A percentile compares a stretch with the other conserved stretches of the same genome.
Evolutionary conservation across 2,888 invertebrate species (phyloP).

Genomic region (Pristionchus exspectatus): DNA sequence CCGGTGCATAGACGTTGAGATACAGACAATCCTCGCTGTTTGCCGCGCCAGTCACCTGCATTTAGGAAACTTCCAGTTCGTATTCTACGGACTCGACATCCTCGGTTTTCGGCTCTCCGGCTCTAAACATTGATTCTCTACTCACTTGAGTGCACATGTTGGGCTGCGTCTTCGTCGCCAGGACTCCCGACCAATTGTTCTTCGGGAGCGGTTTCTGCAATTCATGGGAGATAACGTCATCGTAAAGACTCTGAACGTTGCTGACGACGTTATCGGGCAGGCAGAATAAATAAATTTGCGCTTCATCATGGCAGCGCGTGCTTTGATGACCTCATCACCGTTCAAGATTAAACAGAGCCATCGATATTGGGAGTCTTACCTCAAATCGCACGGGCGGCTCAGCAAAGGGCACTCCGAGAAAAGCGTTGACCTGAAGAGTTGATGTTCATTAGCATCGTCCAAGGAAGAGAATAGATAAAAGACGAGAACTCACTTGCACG

Average conservation of each 20-base stretch:
- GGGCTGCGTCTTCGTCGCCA: not conserved
- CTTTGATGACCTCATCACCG: no score
- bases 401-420: conserved; percentile 23
- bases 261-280: no score
- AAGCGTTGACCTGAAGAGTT: not conserved
- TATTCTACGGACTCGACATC: not conserved
- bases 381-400: not conserved
- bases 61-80: not conserved
- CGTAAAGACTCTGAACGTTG: not conserved
- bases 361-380: no score
- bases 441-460: no score
- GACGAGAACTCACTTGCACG: not conserved
- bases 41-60: not conserved
- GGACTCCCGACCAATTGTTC: conserved; percentile 22
- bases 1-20: conserved; percentile 31
- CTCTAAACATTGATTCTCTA: not conserved
- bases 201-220: conserved; percentile 15
- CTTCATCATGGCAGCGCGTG: no score
- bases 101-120: no score
- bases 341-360: no score
- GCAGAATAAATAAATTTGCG: no score
- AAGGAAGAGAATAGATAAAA: no score
- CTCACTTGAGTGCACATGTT: not conserved
- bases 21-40: conserved; percentile 41
- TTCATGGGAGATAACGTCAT: not conserved